Evolutionary conservation across 2,113 vertebrate species (phyloP), one percentile per base, ranked within the genome.

Genomic region (Erythrolamprus reginae): DNA sequence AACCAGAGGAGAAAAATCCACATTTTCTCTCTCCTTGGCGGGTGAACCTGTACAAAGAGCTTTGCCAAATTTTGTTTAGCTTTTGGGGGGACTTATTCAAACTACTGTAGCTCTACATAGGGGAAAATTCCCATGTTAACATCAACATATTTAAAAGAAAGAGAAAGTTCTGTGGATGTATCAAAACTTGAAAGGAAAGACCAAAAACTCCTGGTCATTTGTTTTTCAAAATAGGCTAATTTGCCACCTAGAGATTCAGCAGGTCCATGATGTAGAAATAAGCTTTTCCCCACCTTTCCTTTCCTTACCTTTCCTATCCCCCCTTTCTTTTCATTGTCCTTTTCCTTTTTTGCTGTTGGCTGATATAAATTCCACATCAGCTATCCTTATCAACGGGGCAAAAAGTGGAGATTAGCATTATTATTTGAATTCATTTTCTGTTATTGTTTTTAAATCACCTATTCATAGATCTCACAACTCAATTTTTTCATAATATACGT

Each of bases 1-100:
- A 91, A 70, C 48, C 33, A 85, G 82, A 26, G 77, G 86, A 50
- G 77, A 48, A 53, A 88, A 65, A 1, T 33, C 56, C n/a, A 61
- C 33, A 89, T 90, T 65, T 58, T n/a, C 89, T 89, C 91, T 88
- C 56, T 82, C 0, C 90, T 56, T 91, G 58, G 92, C 89, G 0
- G 61, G 53, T 84, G 91, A 93, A 94, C 90, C 89, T 51, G 0
- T 0, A 70, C 77, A 83, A 94, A 94, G 94, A 92, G 94, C 95
- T 94, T 95, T 94, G 96, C 96, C 96, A 95, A 96, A 96, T 93
- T 61, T 91, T 95, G 92, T 90, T 95, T 94, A 94, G 96, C 94
- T 96, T 92, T 95, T 92, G 85, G 93, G 92, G 93, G 94, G 90
- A 91, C 88, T 85, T 92, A 93, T 38, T 84, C 91, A 86, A 92